These are phyloP conservation scores for Abscondita cerata DNA, from an alignment of 2,888 invertebrate species.

Conservation along the genomic window DNA sequence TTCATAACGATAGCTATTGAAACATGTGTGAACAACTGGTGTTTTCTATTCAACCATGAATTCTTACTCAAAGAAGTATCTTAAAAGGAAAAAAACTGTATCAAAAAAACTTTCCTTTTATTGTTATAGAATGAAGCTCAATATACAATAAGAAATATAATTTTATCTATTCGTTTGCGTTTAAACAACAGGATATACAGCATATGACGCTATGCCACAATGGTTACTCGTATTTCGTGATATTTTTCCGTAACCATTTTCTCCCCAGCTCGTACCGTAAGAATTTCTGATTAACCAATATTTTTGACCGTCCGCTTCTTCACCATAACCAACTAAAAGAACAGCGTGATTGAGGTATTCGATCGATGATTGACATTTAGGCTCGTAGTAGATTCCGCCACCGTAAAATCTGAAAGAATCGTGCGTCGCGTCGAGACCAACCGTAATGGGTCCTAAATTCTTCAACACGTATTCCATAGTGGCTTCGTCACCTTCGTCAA, in stretches of 20 bases:
- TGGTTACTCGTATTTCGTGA: conserved; percentile 77
- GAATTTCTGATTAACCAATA: conserved; percentile 92
- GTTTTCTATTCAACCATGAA: too few species aligned
- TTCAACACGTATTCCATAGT: conserved; percentile 68
- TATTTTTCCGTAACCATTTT: conserved; percentile 87
- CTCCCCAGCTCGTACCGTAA: conserved; percentile 83
- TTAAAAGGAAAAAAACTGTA: too few species aligned
- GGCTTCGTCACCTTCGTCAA: conserved; percentile 74
- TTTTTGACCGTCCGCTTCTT: conserved; percentile 73
- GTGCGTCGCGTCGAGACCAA: conserved; percentile 89
- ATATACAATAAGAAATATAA: too few species aligned
- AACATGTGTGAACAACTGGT: too few species aligned
- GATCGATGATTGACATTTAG: conserved; percentile 70
- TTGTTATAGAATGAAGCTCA: too few species aligned
- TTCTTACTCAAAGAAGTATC: too few species aligned
- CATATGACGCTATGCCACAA: conserved; percentile 83
- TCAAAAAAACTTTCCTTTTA: too few species aligned
- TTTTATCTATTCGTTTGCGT: too few species aligned
- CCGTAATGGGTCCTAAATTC: conserved; percentile 75
- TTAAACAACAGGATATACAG: conserved; percentile 88
- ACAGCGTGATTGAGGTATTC: conserved; percentile 84
- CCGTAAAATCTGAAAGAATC: conserved; percentile 86
- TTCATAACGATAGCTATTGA: too few species aligned
- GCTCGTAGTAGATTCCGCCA: conserved; percentile 80
- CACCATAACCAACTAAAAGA: conserved; percentile 82